Evolutionary conservation across 2,797 vertebrate genomes (phyloP), one percentile per base, ranked within the genome.

Genomic region (Chaetodon trifasciatus): DNA sequence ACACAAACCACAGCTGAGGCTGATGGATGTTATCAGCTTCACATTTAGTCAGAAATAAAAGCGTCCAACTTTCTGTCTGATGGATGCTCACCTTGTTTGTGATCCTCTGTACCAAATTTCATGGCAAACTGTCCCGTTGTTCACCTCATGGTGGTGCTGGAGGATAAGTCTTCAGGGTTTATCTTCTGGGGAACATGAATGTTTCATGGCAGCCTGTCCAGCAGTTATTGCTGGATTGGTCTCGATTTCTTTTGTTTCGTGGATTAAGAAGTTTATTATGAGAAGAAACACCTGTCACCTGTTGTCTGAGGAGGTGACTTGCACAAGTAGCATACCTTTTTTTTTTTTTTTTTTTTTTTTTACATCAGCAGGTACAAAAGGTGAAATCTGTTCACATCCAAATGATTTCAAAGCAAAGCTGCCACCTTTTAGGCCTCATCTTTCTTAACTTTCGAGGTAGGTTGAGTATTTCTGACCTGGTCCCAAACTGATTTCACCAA

Each of bases 401-500:
- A n/a, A 12, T 37, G 5, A 60, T 55, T 32, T 58, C 35, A 21
- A 61, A 15, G 58, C 35, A 15, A 58, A 16, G 17, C 55, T 16
- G 24, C 5, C 28, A 13, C 4, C 40, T 0, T n/a, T 58, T 12
- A 39, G 56, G 56, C 55, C 55, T 57, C 24, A 15, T 47, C 23
- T 28, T n/a, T 13, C 24, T n/a, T 37, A 15, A 50, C 46, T 66
- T 66, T 66, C n/a, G n/a, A n/a, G 3, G 23, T 21, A 19, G 16
- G 8, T 68, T 8, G 1, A 28, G n/a, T 6, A n/a, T 40, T 40
- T 44, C 50, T 13, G 28, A 21, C 17, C 21, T 49, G 17, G 24
- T 35, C 16, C 11, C 67, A 70, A 57, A 57, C 68, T 58, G 53
- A 11, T 63, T 63, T 55, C 10, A 53, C n/a, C 24, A 16, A 5